Conservation (phyloP, 2,113 vertebrate genomes). For the Eulacestoma nigropectus region DNA sequence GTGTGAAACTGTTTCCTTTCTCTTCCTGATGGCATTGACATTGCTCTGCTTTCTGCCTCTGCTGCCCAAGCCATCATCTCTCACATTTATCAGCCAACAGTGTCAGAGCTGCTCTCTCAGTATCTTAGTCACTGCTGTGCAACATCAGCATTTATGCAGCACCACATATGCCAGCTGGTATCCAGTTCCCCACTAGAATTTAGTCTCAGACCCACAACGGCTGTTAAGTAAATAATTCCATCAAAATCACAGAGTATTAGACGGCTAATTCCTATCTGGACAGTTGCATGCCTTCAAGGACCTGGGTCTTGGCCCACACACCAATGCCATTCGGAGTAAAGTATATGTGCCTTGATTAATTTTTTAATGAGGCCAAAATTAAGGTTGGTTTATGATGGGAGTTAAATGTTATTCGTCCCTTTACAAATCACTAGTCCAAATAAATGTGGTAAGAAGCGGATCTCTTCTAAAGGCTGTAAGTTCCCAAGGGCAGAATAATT, state of each 20-base stretch:
- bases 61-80: neutral
- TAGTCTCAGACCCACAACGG: neutral
- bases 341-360: neutral
- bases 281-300: neutral
- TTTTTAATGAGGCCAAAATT: conserved; percentile 1
- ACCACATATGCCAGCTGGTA: neutral
- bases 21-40: neutral
- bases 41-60: neutral
- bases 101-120: neutral
- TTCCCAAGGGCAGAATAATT: conserved; percentile 43
- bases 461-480: neutral
- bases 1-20: neutral
- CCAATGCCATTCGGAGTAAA: neutral
- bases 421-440: conserved; percentile 33
- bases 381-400: neutral
- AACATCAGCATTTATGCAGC: neutral
- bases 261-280: neutral
- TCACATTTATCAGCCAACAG: neutral
- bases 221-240: neutral
- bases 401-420: conserved; percentile 21
- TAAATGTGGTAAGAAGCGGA: conserved; percentile 1
- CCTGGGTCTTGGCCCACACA: neutral
- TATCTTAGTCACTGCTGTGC: neutral
- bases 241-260: neutral
- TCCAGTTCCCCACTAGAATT: neutral